These are phyloP conservation scores for Lindbergichthys nudifrons DNA, from an alignment of 2,797 vertebrate genomes.

Conservation along the genomic window DNA sequence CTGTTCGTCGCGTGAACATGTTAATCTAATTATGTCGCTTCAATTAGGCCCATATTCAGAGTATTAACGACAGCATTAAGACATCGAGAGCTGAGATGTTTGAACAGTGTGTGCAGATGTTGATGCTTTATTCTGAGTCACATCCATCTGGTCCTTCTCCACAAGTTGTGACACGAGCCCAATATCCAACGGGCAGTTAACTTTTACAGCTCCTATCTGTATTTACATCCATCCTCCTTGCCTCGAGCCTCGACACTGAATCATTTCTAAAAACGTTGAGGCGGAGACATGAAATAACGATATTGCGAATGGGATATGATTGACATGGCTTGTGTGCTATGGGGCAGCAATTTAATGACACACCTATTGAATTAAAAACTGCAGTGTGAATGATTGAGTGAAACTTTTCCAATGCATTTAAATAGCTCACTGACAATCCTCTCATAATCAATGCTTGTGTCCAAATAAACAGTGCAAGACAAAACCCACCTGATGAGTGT, in stretches of 20 bases:
- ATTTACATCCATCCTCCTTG: slow-evolving; percentile 53
- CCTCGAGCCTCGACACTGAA: slow-evolving; percentile 2
- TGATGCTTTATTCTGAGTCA: slow-evolving; percentile 14
- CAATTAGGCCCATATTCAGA: slow-evolving; percentile 58
- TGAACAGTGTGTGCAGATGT: slow-evolving; percentile 35
- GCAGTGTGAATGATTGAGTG: slow-evolving; percentile 50
- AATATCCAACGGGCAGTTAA: slow-evolving; percentile 44
- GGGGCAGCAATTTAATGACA: slow-evolving; percentile 53
- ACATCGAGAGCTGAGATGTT: slow-evolving; percentile 26
- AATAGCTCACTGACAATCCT: slow-evolving; percentile 45
- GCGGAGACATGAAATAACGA: slow-evolving; percentile 12
- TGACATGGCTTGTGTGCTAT: slow-evolving; percentile 36
- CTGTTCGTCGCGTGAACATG: slow-evolving; percentile 45
- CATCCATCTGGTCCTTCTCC: slow-evolving; percentile 13
- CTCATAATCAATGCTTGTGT: slow-evolving; percentile 37
- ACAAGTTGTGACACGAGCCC: slow-evolving; percentile 47
- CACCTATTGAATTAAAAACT: slow-evolving; percentile 58
- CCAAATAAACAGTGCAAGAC: slow-evolving; percentile 40
- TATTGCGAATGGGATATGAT: slow-evolving; percentile 37
- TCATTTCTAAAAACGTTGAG: slow-evolving; percentile 28
- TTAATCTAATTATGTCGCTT: slow-evolving; percentile 63
- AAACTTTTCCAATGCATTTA: slow-evolving; percentile 58
- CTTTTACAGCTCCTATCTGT: slow-evolving; percentile 58
- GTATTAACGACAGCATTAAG: slow-evolving; percentile 54
- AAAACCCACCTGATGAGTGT: slow-evolving; percentile 62